Base-by-base conservation (phyloP, 2,797 vertebrate species). In the Taenioides sp. region DNA sequence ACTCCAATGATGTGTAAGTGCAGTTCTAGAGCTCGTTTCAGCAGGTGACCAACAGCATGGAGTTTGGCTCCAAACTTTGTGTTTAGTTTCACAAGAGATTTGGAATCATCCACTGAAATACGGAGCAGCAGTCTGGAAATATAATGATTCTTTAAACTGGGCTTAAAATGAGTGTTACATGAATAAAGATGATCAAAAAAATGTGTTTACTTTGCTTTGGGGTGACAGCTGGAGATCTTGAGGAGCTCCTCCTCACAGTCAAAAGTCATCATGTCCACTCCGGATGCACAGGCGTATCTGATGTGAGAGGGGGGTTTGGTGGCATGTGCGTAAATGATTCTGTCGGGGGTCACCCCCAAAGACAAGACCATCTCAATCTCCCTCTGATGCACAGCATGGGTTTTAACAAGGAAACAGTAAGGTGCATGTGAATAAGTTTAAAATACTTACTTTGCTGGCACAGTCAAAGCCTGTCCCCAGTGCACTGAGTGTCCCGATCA, bases 391-490 rank as follows among this genome's bases (percentile, higher is more conserved):
- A 16, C 3, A 70, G 12, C 31, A 59, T 16, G 37, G 1, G n/a
- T 57, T 60, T 73, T 2, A 37, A n/a, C 58, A 54, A 40, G 31
- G 5, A 12, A 49, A 59, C 11, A 16, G 22, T 25, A n/a, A 47
- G 55, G 5, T 80, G 74, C 5, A 61, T 61, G 31, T 20, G 11
- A 23, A 22, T 0, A 22, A 1, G 5, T 64, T 22, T 10, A 43
- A 25, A 0, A 3, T 89, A 23, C 34, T 43, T n/a, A 95, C 95
- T 93, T 96, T 94, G 86, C 75, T 95, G 69, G 92, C 83, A 79
- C 95, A 96, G 85, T 94, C 93, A 73, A 96, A 95, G 3, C 94
- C 94, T 2, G 91, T 84, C 17, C 91, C 94, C 82, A 96, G 84
- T 82, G 92, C 84, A 0, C 87, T 93, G 79, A 95, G 88, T 75